These are phyloP conservation scores for Brotogeris chrysoptera DNA, from an alignment of 2,797 vertebrate genomes.

Conservation along the genomic window DNA sequence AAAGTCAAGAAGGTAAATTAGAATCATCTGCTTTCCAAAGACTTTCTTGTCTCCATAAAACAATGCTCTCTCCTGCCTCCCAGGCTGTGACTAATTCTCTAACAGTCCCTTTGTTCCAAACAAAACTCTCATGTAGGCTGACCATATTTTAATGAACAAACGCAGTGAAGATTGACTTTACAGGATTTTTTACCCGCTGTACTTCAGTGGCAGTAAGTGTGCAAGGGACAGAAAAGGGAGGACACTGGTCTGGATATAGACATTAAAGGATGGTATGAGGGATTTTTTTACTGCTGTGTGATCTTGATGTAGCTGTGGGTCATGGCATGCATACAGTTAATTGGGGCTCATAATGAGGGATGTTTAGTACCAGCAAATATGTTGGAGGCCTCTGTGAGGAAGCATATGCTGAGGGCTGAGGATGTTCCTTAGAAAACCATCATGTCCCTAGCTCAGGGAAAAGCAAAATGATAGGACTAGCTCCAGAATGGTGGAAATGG, in stretches of 20 bases:
- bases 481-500: not conserved
- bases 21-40: slow-evolving; percentile 65
- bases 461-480: not conserved
- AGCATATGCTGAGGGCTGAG: not conserved
- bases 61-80: slow-evolving; percentile 67
- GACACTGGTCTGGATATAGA: not conserved
- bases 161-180: not conserved
- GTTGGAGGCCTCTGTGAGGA: not conserved
- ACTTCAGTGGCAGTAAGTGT: not conserved
- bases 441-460: accelerated
- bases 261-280: not conserved
- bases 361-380: not conserved
- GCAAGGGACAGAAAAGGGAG: not conserved
- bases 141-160: slow-evolving; percentile 49
- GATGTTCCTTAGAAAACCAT: not conserved
- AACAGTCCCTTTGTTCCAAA: slow-evolving; percentile 50
- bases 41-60: slow-evolving; percentile 59
- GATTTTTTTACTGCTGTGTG: not conserved
- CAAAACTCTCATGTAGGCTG: slow-evolving; percentile 59
- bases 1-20: slow-evolving; percentile 69
- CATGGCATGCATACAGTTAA: not conserved
- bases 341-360: not conserved
- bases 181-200: not conserved
- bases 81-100: slow-evolving; percentile 66
- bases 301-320: not conserved